Evolutionary conservation across 2,888 invertebrate species (phyloP).

Genomic region (Chymomyza amoena): DNA sequence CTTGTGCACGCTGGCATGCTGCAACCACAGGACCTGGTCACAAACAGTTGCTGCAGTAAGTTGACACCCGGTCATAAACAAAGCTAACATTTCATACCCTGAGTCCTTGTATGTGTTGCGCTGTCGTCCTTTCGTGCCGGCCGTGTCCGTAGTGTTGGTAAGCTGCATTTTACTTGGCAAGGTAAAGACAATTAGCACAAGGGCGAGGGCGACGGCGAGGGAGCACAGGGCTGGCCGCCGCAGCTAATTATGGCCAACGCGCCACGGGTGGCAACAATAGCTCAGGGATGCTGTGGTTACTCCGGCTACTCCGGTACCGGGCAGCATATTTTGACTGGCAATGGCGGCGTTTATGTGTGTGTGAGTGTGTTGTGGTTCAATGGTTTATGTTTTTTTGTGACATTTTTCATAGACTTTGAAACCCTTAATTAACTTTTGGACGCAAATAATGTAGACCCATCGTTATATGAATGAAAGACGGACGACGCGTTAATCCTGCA

Average conservation of each 20-base stretch:
- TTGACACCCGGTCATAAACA: constrained; percentile 6
- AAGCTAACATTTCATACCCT: background rate
- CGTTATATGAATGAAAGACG: background rate
- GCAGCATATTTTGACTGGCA: no score
- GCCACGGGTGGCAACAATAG: constrained; percentile 45
- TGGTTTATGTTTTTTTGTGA: constrained; percentile 32
- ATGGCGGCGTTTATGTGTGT: background rate
- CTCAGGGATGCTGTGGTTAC: background rate
- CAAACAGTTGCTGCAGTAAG: constrained; percentile 1
- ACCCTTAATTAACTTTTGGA: constrained; percentile 68
- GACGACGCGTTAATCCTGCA: constrained; percentile 14
- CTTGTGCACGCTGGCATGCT: background rate
- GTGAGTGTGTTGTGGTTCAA: constrained; percentile 42
- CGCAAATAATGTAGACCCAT: constrained; percentile 33
- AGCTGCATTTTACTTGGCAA: constrained; percentile 12
- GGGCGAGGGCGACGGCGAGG: constrained; percentile 9
- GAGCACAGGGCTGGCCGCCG: constrained; percentile 32
- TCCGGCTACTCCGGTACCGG: background rate
- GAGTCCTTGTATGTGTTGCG: background rate
- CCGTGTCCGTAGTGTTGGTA: background rate
- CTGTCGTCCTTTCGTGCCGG: background rate
- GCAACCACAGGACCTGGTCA: background rate
- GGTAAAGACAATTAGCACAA: constrained; percentile 51
- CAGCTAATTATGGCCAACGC: constrained; percentile 63
- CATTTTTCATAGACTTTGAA: constrained; percentile 65